Evolutionary conservation across 2,888 invertebrate species (phyloP), one percentile per base, ranked within the genome.

Genomic region (Microdon myrmicae): DNA sequence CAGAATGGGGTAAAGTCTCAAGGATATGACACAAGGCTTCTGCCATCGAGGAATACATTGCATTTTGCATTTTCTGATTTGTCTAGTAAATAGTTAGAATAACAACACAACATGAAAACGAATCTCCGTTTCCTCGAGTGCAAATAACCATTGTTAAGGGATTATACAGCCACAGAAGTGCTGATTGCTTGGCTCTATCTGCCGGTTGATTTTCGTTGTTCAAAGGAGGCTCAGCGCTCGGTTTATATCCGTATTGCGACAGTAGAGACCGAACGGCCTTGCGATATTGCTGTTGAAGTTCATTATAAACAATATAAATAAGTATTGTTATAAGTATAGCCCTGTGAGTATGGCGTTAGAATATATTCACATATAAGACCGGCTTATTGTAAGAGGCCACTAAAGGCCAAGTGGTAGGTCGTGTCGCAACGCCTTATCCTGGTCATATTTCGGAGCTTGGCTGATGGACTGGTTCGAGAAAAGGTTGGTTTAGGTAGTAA

Each of bases 121-220:
- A 90, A 77, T 99, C 99, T 0, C 95, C 94, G 80, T 93, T 99
- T 1, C 99, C 99, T 72, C 99, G 83, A 0, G 94, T 93, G 0
- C 95, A 92, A 68, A 99, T 94, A 0, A 90, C 86, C 22, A 94
- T 86, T 5, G 94, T 88, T 59, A 99, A 76, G 0, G 98, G 99
- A 82, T 98, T 98, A 73, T 95, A 96, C 0, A 98, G 82, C 98
- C 98, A 98, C 32, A 88, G 77, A n/a, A 85, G 79, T 29, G 86
- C 83, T 41, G 84, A 83, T 4, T 77, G 64, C 51, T 81, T 74
- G 1, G 81, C 77, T 14, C 72, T 70, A 19, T 69, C 68, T 12
- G 70, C 66, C 1, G 69, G 69, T 2, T 69, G 66, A 41, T 71
- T 71, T 6, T 67, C 67, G 38, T 68, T 69, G 34, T 72, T 71